These are phyloP conservation scores for Sinodicranocentrus sp. DNA, from an alignment of 2,888 invertebrate genomes.

Conservation along the genomic window DNA sequence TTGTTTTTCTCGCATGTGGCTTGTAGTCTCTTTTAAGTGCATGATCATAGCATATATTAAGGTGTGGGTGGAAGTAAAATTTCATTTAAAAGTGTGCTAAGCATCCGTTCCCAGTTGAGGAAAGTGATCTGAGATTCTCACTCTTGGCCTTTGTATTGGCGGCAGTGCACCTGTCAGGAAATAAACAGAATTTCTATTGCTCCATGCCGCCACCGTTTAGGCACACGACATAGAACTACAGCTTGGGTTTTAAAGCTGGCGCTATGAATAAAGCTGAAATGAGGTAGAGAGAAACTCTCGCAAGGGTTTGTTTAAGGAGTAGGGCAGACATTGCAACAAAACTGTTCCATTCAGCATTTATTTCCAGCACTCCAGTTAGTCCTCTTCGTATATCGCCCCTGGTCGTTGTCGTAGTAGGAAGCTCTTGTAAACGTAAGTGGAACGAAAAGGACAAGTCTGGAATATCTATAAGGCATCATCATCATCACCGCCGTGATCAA, in stretches of 20 bases:
- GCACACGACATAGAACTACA: not conserved
- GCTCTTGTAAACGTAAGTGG: constrained; percentile 41
- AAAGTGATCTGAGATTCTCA: constrained; percentile 28
- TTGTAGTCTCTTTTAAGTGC: no score
- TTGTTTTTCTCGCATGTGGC: no score
- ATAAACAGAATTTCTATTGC: constrained; percentile 17
- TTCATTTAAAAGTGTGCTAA: no score
- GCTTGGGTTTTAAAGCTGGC: not conserved
- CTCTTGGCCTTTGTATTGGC: constrained; percentile 38
- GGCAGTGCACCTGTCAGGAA: constrained; percentile 55
- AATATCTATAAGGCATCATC: constrained; percentile 57
- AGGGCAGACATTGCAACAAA: constrained; percentile 38
- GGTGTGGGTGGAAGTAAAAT: no score
- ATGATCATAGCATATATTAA: no score
- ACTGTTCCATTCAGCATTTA: constrained; percentile 30
- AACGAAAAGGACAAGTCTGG: constrained; percentile 62
- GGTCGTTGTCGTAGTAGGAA: constrained; percentile 18
- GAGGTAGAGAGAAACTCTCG: not conserved
- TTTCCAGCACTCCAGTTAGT: constrained; percentile 41
- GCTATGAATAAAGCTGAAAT: not conserved
- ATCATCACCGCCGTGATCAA: constrained; percentile 28
- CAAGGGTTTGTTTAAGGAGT: no score
- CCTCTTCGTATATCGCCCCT: constrained; percentile 48
- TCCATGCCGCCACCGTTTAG: not conserved
- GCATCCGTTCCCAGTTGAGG: no score